phyloP scores from a whole-genome alignment of 1,140 invertebrate genomes.

The Drosophila mauritiana region DNA sequence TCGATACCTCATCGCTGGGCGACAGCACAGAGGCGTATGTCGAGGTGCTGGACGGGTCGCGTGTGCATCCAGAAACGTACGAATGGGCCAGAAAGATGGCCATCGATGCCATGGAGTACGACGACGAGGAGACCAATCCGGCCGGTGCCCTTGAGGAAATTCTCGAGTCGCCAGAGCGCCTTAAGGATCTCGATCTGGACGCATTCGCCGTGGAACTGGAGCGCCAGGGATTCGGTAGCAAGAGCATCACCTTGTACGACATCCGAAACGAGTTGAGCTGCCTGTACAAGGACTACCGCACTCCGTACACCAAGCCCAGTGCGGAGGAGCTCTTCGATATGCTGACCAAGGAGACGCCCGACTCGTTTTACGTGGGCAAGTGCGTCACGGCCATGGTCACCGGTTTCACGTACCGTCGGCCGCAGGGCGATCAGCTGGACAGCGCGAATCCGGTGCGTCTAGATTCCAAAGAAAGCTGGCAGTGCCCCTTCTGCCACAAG shows the following conservation, averaged over 20 bases:
- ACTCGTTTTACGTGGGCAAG: constrained; percentile 97
- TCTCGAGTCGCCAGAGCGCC: constrained; percentile 95
- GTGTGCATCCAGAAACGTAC: constrained; percentile 99
- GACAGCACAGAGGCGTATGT: constrained; percentile 97
- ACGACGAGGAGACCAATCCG: constrained; percentile 98
- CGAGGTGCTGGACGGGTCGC: constrained; percentile 98
- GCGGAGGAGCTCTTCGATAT: constrained; percentile 97
- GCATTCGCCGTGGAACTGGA: constrained; percentile 99
- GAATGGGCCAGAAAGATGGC: constrained; percentile 99
- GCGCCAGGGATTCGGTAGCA: constrained; percentile 97
- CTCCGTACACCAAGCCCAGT: constrained; percentile 91
- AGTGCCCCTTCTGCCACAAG: constrained; percentile 98
- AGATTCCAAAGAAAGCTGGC: constrained; percentile 93
- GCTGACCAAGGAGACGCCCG: constrained; percentile 97
- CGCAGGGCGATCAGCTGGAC: constrained; percentile 96
- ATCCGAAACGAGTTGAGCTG: constrained; percentile 98
- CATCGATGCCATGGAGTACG: constrained; percentile 99
- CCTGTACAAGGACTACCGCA: constrained; percentile 97
- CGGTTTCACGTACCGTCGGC: constrained; percentile 93
- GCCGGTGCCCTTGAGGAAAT: constrained; percentile 99
- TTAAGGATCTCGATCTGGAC: constrained; percentile 99
- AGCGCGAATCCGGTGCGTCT: constrained; percentile 97
- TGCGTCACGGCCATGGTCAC: constrained; percentile 91
- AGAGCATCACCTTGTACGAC: constrained; percentile 98
- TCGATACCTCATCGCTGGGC: constrained; percentile 97